phyloP scores from a whole-genome alignment of 2,797 vertebrate genomes.

The Pseudopleuronectes americanus region DNA sequence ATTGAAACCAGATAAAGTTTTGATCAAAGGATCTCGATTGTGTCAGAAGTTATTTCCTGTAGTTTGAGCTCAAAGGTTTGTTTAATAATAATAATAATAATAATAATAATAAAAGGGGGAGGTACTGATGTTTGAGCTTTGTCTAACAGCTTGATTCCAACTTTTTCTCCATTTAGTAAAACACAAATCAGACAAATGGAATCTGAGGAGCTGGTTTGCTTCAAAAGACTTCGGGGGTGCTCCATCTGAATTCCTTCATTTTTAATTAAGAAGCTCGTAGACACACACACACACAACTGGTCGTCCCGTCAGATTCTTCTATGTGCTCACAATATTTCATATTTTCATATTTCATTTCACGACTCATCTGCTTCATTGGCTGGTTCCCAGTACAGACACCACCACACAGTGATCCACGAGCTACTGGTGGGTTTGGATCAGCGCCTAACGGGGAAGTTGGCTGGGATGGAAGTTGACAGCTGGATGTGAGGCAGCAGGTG shows the following conservation, averaged over 20 bases:
- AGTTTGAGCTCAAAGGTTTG: too few species aligned
- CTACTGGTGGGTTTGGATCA: conserved; percentile 38
- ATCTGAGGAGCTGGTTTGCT: too few species aligned
- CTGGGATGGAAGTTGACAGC: conserved; percentile 26
- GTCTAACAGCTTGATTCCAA: too few species aligned
- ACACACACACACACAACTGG: conserved; percentile 45
- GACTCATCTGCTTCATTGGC: conserved; percentile 46
- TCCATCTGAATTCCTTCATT: conserved; percentile 47
- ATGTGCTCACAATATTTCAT: conserved; percentile 42
- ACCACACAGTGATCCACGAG: conserved; percentile 8
- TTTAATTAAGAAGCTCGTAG: conserved; percentile 56
- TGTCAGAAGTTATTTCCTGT: too few species aligned
- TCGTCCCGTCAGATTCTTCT: conserved; percentile 47
- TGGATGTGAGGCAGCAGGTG: conserved; percentile 47
- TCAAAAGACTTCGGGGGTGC: too few species aligned
- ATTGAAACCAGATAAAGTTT: too few species aligned
- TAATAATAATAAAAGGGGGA: too few species aligned
- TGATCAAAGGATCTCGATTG: too few species aligned
- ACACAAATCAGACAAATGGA: too few species aligned
- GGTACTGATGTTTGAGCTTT: too few species aligned
- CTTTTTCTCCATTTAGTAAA: too few species aligned
- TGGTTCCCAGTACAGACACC: conserved; percentile 21
- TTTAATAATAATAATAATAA: too few species aligned
- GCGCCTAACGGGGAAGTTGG: conserved; percentile 58
- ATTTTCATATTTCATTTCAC: conserved; percentile 27